A percentile compares a stretch with the other conserved stretches of the same genome.
Conservation (phyloP, 1,140 invertebrate species). For the Aethina tumida region DNA sequence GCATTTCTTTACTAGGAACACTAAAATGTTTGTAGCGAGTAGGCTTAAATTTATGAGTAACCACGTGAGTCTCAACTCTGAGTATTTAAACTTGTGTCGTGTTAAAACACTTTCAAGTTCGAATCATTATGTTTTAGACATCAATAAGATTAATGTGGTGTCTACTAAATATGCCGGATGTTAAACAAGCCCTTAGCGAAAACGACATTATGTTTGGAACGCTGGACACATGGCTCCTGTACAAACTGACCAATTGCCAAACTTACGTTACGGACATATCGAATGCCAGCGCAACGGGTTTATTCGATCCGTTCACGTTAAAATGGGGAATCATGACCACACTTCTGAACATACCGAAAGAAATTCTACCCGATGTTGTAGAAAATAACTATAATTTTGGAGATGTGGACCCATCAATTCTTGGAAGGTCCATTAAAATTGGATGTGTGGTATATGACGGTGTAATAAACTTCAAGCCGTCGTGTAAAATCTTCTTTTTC, state of each 20-base stretch:
- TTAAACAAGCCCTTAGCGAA: slow-evolving; percentile 48
- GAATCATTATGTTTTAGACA: slow-evolving; percentile 46
- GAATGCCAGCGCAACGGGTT: slow-evolving; percentile 79
- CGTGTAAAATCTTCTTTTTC: slow-evolving; percentile 27
- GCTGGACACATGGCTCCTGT: slow-evolving; percentile 86
- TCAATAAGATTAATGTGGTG: slow-evolving; percentile 69
- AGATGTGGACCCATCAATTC: slow-evolving; percentile 47
- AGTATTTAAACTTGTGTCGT: not conserved
- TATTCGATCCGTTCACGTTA: slow-evolving; percentile 87
- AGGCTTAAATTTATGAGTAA: slow-evolving; percentile 40
- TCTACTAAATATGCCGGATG: slow-evolving; percentile 56
- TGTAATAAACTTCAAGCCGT: not conserved
- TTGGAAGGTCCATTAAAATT: slow-evolving; percentile 71
- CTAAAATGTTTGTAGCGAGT: slow-evolving; percentile 63
- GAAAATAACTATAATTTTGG: slow-evolving; percentile 71
- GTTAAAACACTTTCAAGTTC: not conserved
- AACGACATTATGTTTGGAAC: slow-evolving; percentile 76
- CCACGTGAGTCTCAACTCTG: slow-evolving; percentile 20
- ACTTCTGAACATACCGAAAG: slow-evolving; percentile 58
- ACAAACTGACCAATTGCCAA: slow-evolving; percentile 53
- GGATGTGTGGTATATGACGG: slow-evolving; percentile 52
- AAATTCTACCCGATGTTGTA: slow-evolving; percentile 71
- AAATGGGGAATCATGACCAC: slow-evolving; percentile 67
- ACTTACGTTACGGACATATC: slow-evolving; percentile 78
- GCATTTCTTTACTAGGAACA: slow-evolving; percentile 57